Evolutionary conservation across 2,797 vertebrate species (phyloP).

Genomic region (Hemibagrus guttatus): DNA sequence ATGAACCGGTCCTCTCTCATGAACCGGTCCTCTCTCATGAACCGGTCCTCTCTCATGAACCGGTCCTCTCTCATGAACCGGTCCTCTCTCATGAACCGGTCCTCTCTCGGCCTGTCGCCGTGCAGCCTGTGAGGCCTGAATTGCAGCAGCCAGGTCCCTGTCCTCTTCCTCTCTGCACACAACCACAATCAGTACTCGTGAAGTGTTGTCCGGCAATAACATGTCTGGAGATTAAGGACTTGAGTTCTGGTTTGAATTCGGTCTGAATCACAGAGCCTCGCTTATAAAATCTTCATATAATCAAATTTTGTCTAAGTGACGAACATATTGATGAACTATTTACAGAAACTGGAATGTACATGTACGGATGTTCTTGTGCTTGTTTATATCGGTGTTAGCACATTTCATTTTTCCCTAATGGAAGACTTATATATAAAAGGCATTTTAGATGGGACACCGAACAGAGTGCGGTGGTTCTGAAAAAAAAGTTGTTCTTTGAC

Average conservation of each 20-base stretch:
- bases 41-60: constrained; percentile 74
- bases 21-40: constrained; percentile 75
- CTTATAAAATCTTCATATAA: neutral
- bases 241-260: neutral
- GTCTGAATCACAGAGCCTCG: neutral
- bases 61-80: constrained; percentile 78
- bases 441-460: neutral
- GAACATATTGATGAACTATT: neutral
- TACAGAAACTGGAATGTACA: neutral
- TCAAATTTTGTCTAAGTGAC: neutral
- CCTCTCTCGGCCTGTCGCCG: constrained; percentile 82
- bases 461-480: neutral
- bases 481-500: neutral
- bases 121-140: constrained; percentile 84
- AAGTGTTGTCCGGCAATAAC: neutral
- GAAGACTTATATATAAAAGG: neutral
- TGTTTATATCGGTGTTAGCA: neutral
- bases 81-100: constrained; percentile 75
- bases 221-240: neutral
- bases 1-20: constrained; percentile 76
- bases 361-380: neutral
- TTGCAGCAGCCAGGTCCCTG: constrained; percentile 86
- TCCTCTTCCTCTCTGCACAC: constrained; percentile 91
- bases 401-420: neutral
- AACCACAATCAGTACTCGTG: neutral